Percentiles rank a stretch among this genome's conserved stretches.
Conservation (phyloP, 2,797 vertebrate species). For the Bovichtus diacanthus region DNA sequence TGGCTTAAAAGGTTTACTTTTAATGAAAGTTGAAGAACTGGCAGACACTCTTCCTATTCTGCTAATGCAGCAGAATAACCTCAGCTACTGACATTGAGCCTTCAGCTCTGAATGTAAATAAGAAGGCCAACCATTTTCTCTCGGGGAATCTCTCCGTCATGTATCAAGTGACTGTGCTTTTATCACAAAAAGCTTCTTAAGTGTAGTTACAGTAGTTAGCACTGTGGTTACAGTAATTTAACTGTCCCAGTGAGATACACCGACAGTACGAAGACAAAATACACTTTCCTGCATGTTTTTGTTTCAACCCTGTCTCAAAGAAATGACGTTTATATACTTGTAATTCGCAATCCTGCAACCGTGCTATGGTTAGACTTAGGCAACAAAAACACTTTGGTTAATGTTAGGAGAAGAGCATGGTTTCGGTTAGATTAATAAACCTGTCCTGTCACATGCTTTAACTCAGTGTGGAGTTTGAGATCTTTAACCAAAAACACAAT, state of each 20-base stretch:
- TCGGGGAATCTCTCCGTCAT: conserved; percentile 66
- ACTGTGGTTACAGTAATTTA: conserved; percentile 54
- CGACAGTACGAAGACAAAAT: conserved; percentile 28
- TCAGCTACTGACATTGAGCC: conserved; percentile 70
- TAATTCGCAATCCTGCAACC: too few species aligned
- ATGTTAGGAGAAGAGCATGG: background rate
- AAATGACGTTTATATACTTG: conserved; percentile 24
- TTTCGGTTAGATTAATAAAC: conserved; percentile 12
- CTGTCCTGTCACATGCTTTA: background rate
- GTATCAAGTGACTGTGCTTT: conserved; percentile 59
- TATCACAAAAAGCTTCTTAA: conserved; percentile 44
- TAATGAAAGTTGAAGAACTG: conserved; percentile 81
- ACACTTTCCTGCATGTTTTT: conserved; percentile 37
- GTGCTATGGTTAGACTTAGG: too few species aligned
- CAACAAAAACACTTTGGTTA: too few species aligned
- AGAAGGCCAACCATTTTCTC: conserved; percentile 55
- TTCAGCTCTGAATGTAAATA: conserved; percentile 72
- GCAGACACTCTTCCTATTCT: conserved; percentile 70
- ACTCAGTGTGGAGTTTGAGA: background rate
- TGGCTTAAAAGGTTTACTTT: conserved; percentile 77
- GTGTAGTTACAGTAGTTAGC: conserved; percentile 38
- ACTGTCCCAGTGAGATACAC: conserved; percentile 38
- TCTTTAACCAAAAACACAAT: conserved; percentile 11
- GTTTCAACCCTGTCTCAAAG: conserved; percentile 28
- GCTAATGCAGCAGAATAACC: conserved; percentile 78